Percentiles rank a stretch among this genome's conserved stretches.
phyloP scores from a whole-genome alignment of 2,888 invertebrate genomes.

The Andrena fulva region DNA sequence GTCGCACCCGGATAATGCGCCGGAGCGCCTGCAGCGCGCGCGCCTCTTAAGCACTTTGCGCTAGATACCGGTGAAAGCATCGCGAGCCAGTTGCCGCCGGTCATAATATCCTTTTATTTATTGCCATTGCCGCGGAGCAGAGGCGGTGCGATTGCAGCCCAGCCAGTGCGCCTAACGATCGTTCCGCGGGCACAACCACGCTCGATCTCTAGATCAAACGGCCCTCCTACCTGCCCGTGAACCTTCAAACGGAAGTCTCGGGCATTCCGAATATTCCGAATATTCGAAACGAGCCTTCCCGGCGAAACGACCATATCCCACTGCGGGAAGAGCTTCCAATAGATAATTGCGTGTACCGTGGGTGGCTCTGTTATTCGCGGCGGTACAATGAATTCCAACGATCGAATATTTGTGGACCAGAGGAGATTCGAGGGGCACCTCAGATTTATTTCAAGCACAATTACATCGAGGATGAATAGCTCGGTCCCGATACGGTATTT shows the following conservation, averaged over 20 bases:
- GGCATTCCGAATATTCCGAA: not conserved
- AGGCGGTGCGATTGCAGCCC: conserved; percentile 23
- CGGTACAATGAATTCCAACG: too few species aligned
- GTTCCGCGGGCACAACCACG: conserved; percentile 9
- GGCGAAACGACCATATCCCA: not conserved
- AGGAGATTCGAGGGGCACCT: too few species aligned
- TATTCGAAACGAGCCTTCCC: conserved; percentile 8
- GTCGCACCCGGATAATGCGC: conserved; percentile 51
- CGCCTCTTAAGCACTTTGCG: conserved; percentile 41
- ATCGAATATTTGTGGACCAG: too few species aligned
- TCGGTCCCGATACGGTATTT: too few species aligned
- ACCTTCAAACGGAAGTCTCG: conserved; percentile 16
- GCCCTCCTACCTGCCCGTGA: conserved; percentile 4
- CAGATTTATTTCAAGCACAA: too few species aligned
- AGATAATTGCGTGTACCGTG: too few species aligned
- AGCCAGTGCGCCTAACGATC: conserved; percentile 29
- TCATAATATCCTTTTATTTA: conserved; percentile 57
- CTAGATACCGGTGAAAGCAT: conserved; percentile 58
- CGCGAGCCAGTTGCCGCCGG: conserved; percentile 41
- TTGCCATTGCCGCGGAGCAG: conserved; percentile 15
- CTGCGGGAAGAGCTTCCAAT: too few species aligned
- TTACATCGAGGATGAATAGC: too few species aligned
- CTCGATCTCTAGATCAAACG: conserved; percentile 13
- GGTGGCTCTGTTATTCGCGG: too few species aligned
- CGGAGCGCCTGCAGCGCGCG: conserved; percentile 26